Conservation (phyloP, 1,140 invertebrate genomes). For the Hyposmocoma kahamanoa region DNA sequence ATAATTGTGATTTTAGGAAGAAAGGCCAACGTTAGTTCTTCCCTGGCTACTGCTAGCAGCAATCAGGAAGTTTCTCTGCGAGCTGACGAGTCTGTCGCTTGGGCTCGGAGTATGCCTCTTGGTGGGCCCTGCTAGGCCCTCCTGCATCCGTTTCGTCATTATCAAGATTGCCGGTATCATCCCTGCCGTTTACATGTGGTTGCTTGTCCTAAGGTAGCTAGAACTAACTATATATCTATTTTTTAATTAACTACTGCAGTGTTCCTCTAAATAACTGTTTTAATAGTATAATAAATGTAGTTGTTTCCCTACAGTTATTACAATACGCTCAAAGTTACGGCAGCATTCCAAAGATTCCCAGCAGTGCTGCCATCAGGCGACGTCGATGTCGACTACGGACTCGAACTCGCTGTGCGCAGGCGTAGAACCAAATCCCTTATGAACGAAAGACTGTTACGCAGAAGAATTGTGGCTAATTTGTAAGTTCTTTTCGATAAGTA, state of each 20-base stretch:
- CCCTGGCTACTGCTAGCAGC: conserved; percentile 59
- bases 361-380: conserved; percentile 20
- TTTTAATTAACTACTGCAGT: no score
- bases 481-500: no score
- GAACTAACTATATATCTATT: not conserved
- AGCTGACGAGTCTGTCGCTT: conserved; percentile 49
- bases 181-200: conserved; percentile 61
- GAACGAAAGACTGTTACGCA: conserved; percentile 46
- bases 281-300: not conserved
- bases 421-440: conserved; percentile 55
- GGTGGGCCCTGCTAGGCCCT: conserved; percentile 41
- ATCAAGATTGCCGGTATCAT: conserved; percentile 45
- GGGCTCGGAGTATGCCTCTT: conserved; percentile 56
- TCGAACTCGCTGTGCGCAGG: conserved; percentile 53
- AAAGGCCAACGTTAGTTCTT: conserved; percentile 48
- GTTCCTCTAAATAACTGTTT: not conserved
- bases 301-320: conserved; percentile 40
- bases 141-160: conserved; percentile 55
- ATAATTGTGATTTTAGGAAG: conserved; percentile 48
- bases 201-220: conserved; percentile 44
- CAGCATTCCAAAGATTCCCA: conserved; percentile 47
- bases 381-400: conserved; percentile 42
- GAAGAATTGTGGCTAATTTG: conserved; percentile 41
- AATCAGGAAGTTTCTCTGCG: conserved; percentile 53
- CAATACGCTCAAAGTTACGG: conserved; percentile 46